These are phyloP conservation scores for Nothobranchius furzeri DNA, from an alignment of 2,113 vertebrate genomes.

Conservation along the genomic window DNA sequence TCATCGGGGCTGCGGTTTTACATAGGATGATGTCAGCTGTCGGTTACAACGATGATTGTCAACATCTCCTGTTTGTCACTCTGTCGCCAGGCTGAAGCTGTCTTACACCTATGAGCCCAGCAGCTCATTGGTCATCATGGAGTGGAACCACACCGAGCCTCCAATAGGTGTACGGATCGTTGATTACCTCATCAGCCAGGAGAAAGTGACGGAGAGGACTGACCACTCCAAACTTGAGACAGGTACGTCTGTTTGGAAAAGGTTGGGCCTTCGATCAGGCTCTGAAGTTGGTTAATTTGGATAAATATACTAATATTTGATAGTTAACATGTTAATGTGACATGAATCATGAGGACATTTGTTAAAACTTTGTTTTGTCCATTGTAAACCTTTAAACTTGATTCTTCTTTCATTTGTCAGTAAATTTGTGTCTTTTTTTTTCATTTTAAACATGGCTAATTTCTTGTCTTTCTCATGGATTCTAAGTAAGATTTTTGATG, in stretches of 20 bases:
- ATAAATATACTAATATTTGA: not conserved
- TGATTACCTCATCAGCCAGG: conserved; percentile 96
- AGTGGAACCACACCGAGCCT: conserved; percentile 94
- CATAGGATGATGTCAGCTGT: conserved; percentile 10
- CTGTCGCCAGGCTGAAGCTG: conserved; percentile 83
- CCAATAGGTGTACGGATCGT: conserved; percentile 94
- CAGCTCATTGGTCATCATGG: conserved; percentile 93
- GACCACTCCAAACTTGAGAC: conserved; percentile 98
- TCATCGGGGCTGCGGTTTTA: conserved; percentile 17
- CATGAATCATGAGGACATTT: not conserved
- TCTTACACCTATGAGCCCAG: conserved; percentile 93
- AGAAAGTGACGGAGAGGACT: conserved; percentile 93
- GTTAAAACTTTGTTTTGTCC: not conserved
- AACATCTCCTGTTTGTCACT: conserved; percentile 22
- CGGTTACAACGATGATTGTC: conserved; percentile 36
- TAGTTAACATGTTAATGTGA: not conserved
- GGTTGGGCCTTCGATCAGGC: no score
- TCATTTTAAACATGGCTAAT: not conserved
- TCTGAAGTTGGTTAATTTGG: no score
- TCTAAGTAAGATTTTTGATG: no score
- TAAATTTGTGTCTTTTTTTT: not conserved
- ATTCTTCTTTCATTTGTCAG: not conserved
- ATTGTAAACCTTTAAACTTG: not conserved
- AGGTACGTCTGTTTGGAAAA: conserved; percentile 73
- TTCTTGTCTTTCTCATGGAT: not conserved